These are phyloP conservation scores for Zosterops japonicus DNA, from an alignment of 2,113 vertebrate species.

Conservation along the genomic window DNA sequence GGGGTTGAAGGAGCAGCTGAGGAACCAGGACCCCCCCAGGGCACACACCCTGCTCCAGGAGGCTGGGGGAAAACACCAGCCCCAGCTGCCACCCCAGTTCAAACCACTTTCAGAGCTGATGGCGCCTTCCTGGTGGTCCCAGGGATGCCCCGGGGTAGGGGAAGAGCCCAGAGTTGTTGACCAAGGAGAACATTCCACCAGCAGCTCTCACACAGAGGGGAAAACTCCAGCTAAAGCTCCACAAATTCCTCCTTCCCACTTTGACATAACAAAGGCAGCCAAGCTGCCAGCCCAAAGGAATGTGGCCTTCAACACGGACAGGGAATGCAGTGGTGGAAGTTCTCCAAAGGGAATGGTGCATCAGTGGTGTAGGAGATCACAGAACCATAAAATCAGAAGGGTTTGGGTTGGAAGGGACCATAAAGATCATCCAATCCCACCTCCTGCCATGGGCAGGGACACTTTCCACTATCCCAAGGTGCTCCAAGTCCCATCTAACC, in stretches of 20 bases:
- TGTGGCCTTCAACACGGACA: accelerated
- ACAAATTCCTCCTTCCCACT: background rate
- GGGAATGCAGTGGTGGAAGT: background rate
- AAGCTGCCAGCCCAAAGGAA: background rate
- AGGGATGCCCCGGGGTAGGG: background rate
- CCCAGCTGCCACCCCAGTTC: background rate
- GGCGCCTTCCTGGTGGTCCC: background rate
- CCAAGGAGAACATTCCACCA: background rate
- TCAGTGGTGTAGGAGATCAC: background rate
- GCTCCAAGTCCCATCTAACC: background rate
- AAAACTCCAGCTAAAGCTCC: background rate
- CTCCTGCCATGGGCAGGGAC: background rate
- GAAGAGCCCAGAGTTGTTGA: background rate
- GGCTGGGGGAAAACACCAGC: background rate
- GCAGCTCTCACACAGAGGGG: background rate
- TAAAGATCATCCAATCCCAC: background rate
- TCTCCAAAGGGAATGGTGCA: background rate
- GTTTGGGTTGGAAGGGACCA: background rate
- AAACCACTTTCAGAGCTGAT: background rate
- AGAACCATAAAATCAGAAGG: background rate
- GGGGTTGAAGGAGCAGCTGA: background rate
- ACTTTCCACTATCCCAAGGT: background rate
- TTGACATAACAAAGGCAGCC: background rate
- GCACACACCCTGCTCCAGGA: background rate
- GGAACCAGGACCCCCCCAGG: background rate